A percentile compares a stretch with the other conserved stretches of the same genome.
Evolutionary conservation across 2,113 vertebrate genomes (phyloP).

Genomic region (Urocolius indicus): DNA sequence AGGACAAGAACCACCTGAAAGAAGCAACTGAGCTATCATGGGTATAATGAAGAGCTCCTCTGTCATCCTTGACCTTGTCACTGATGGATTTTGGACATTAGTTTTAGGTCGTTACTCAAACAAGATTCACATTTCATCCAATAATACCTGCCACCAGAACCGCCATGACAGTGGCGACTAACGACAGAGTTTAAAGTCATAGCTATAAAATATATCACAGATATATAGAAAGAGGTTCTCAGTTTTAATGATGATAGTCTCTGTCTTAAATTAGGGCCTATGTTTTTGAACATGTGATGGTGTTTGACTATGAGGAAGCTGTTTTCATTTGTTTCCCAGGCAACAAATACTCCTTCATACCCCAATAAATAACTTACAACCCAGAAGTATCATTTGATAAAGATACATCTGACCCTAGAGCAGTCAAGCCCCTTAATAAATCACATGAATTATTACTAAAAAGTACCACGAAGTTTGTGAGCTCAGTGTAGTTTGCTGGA

Average conservation of each 20-base stretch:
- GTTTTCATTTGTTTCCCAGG: slow-evolving; percentile 50
- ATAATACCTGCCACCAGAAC: not conserved
- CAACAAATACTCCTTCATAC: slow-evolving; percentile 36
- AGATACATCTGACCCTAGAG: slow-evolving; percentile 34
- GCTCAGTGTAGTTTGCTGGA: slow-evolving; percentile 22
- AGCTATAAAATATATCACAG: not conserved
- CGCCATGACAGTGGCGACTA: not conserved
- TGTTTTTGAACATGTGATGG: not conserved
- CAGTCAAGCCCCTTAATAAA: slow-evolving; percentile 36
- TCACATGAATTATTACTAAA: slow-evolving; percentile 35
- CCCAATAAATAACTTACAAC: slow-evolving; percentile 27
- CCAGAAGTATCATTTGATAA: slow-evolving; percentile 41
- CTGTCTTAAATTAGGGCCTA: slow-evolving; percentile 10
- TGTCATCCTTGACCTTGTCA: not conserved
- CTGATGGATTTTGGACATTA: not conserved
- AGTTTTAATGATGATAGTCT: not conserved
- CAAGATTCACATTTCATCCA: not conserved
- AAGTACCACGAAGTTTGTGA: slow-evolving; percentile 35
- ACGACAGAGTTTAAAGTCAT: not conserved
- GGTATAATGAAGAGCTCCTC: not conserved
- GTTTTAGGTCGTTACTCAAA: not conserved
- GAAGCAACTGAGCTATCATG: not conserved
- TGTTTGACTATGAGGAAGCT: slow-evolving; percentile 25
- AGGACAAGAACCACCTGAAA: not conserved
- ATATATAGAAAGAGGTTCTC: not conserved